A percentile compares a stretch with the other conserved stretches of the same genome.
phyloP scores from a whole-genome alignment of 2,888 invertebrate species.

The Phyto melanocephala region DNA sequence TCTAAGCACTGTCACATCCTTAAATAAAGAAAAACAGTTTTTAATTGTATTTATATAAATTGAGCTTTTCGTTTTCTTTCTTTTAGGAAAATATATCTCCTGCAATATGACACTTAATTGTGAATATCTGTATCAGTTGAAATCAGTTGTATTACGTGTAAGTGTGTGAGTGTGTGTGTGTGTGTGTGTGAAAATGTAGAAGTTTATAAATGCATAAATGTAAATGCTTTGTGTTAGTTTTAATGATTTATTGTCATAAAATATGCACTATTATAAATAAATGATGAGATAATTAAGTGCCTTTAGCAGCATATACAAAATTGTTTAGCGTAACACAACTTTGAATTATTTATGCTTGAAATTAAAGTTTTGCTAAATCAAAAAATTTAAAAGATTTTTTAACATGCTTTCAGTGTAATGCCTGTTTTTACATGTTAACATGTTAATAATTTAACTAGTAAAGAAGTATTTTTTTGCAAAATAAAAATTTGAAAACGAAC shows the following conservation, averaged over 20 bases:
- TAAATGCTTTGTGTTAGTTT: constrained; percentile 55
- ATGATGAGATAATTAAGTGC: constrained; percentile 73
- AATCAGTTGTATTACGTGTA: constrained; percentile 64
- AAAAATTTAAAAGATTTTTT: not conserved
- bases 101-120: constrained; percentile 17
- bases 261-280: constrained; percentile 74
- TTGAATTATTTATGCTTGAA: not conserved
- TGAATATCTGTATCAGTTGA: not conserved
- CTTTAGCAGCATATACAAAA: constrained; percentile 19
- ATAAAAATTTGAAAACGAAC: not conserved
- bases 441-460: no score
- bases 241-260: constrained; percentile 75
- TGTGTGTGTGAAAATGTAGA: not conserved
- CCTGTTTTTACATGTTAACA: not conserved
- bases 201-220: not conserved
- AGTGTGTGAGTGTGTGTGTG: not conserved
- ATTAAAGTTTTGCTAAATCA: not conserved
- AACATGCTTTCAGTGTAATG: not conserved
- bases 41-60: no score
- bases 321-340: not conserved
- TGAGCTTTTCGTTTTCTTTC: not conserved
- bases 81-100: constrained; percentile 11
- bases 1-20: not conserved
- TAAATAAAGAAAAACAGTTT: not conserved
- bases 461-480: not conserved